phyloP scores from a whole-genome alignment of 2,888 invertebrate species.

The Prosopocoilus inquinatus region DNA sequence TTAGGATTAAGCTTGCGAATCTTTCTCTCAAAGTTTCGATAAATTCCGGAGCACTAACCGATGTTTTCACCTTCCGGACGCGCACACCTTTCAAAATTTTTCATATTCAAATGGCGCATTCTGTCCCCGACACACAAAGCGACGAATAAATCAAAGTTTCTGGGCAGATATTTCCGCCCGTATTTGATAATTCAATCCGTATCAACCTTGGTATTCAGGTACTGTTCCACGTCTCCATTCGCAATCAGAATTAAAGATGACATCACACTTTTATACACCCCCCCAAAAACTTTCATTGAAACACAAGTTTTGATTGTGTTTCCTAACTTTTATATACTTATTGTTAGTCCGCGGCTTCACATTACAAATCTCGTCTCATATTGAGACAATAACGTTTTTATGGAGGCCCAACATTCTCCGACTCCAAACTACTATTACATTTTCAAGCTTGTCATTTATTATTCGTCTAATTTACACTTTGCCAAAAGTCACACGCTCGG shows the following conservation, averaged over 20 bases:
- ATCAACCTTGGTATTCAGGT: constrained; percentile 35
- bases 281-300: constrained; percentile 38
- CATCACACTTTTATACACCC: constrained; percentile 37
- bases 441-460: no score
- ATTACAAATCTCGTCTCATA: constrained; percentile 7
- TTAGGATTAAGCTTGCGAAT: constrained; percentile 16
- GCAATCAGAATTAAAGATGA: constrained; percentile 44
- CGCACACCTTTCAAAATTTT: constrained; percentile 13
- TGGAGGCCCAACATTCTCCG: not conserved
- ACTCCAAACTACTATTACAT: no score
- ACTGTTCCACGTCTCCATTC: constrained; percentile 31
- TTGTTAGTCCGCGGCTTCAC: not conserved
- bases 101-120: constrained; percentile 26
- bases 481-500: not conserved
- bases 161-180: constrained; percentile 26
- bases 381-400: not conserved
- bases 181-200: constrained; percentile 39
- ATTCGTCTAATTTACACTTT: not conserved
- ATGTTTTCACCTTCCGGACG: not conserved
- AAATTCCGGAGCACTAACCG: not conserved
- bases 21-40: not conserved
- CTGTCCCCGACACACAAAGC: constrained; percentile 24
- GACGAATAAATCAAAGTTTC: constrained; percentile 39
- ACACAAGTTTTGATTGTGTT: constrained; percentile 43
- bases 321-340: constrained; percentile 25